phyloP scores from a whole-genome alignment of 2,888 invertebrate genomes.

The Sabellastarte sp. region DNA sequence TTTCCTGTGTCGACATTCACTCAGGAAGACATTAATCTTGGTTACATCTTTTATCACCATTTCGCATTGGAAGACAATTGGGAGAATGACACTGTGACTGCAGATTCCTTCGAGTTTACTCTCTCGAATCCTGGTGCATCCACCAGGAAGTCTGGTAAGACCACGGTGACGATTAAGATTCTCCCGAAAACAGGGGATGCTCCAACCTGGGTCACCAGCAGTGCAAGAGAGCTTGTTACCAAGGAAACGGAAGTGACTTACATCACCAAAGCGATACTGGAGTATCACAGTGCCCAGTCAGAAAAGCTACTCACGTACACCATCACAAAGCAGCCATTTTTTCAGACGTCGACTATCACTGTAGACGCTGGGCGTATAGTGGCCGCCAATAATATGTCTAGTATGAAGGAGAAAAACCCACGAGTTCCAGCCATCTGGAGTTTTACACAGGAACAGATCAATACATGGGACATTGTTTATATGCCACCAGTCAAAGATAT shows the following conservation, averaged over 20 bases:
- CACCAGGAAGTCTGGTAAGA: slow-evolving; percentile 51
- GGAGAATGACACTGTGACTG: slow-evolving; percentile 33
- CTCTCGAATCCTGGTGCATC: slow-evolving; percentile 51
- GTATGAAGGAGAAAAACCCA: slow-evolving; percentile 34
- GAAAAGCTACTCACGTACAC: slow-evolving; percentile 37
- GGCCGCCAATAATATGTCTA: slow-evolving; percentile 43
- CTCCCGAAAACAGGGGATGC: slow-evolving; percentile 52
- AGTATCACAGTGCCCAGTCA: slow-evolving; percentile 53
- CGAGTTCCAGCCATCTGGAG: slow-evolving; percentile 25
- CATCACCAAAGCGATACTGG: slow-evolving; percentile 47
- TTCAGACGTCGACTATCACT: slow-evolving; percentile 48
- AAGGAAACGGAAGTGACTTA: slow-evolving; percentile 49
- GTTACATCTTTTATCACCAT: slow-evolving; percentile 56
- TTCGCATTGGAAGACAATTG: slow-evolving; percentile 32
- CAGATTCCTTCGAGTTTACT: slow-evolving; percentile 51
- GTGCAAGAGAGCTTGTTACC: slow-evolving; percentile 42
- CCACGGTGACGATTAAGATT: slow-evolving; percentile 46
- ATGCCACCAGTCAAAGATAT: slow-evolving; percentile 55
- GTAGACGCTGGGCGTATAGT: slow-evolving; percentile 54
- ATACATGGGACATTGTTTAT: slow-evolving; percentile 55
- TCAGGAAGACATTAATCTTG: slow-evolving; percentile 52
- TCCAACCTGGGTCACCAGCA: slow-evolving; percentile 47
- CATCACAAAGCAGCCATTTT: slow-evolving; percentile 54
- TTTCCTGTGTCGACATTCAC: slow-evolving; percentile 47
- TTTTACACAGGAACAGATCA: slow-evolving; percentile 56